phyloP scores from a whole-genome alignment of 2,888 invertebrate genomes.

The Linyphia triangularis region DNA sequence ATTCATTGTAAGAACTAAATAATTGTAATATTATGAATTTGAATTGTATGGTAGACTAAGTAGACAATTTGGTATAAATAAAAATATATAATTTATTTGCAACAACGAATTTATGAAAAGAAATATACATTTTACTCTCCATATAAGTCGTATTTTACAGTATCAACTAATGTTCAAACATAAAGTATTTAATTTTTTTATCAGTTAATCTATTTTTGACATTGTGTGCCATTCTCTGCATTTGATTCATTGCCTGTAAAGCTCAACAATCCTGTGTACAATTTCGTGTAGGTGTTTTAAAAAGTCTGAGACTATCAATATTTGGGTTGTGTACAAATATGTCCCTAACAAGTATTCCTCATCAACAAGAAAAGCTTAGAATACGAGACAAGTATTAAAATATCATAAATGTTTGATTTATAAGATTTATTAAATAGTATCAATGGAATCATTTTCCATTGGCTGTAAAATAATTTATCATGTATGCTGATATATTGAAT shows the following conservation, averaged over 20 bases:
- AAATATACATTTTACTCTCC: no score
- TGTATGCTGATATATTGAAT: no score
- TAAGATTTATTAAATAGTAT: no score
- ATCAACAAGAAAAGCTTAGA: neutral
- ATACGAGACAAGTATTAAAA: neutral
- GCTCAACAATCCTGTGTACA: conserved; percentile 51
- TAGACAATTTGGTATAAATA: no score
- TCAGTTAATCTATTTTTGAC: neutral
- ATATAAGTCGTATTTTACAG: no score
- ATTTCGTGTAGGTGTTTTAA: conserved; percentile 40
- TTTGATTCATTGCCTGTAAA: conserved; percentile 33
- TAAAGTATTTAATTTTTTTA: neutral
- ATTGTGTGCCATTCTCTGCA: neutral
- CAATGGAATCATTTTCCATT: no score
- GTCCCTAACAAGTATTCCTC: neutral
- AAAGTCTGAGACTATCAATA: conserved; percentile 1
- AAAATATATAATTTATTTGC: no score
- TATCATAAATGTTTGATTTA: neutral
- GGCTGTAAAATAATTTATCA: no score
- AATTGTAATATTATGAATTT: neutral
- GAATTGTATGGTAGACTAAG: no score
- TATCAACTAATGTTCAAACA: no score
- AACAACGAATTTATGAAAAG: no score
- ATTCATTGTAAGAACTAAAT: neutral
- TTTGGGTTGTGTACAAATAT: conserved; percentile 12